Percentiles rank a stretch among this genome's conserved stretches.
Evolutionary conservation across 2,113 vertebrate genomes (phyloP).

Genomic region (Stictonetta naevosa): DNA sequence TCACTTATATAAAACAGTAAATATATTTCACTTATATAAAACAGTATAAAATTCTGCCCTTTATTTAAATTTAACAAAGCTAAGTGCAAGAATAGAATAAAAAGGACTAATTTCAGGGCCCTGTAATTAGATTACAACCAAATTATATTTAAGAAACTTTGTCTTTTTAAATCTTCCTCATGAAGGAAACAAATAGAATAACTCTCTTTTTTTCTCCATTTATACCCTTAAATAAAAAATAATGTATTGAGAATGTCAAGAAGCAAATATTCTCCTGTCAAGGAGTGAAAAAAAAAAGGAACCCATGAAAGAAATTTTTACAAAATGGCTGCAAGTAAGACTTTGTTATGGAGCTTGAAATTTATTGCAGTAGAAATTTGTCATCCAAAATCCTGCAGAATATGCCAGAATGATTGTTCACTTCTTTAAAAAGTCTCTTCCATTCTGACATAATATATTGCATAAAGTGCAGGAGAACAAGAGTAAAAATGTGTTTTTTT

Average conservation of each 20-base stretch:
- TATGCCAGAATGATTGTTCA: neutral
- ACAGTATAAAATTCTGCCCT: neutral
- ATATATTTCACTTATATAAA: neutral
- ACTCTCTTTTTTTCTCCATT: neutral
- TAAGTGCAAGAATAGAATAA: neutral
- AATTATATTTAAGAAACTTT: neutral
- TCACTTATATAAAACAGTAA: neutral
- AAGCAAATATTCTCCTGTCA: neutral
- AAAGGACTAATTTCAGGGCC: neutral
- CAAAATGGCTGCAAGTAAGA: neutral
- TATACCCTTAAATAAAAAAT: neutral
- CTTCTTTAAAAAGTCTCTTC: neutral
- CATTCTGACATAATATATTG: slow-evolving; percentile 15
- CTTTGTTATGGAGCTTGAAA: neutral
- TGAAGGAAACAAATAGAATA: neutral
- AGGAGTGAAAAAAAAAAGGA: neutral
- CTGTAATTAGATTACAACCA: neutral
- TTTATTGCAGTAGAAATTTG: slow-evolving; percentile 13
- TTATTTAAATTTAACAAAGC: neutral
- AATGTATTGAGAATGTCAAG: neutral
- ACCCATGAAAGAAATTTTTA: neutral
- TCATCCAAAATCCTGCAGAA: slow-evolving; percentile 3
- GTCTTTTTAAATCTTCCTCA: neutral
- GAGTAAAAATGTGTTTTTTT: slow-evolving; percentile 54
- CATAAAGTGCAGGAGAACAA: slow-evolving; percentile 46